Conservation (phyloP, 2,888 invertebrate species). For the Drosophila percnosoma region DNA sequence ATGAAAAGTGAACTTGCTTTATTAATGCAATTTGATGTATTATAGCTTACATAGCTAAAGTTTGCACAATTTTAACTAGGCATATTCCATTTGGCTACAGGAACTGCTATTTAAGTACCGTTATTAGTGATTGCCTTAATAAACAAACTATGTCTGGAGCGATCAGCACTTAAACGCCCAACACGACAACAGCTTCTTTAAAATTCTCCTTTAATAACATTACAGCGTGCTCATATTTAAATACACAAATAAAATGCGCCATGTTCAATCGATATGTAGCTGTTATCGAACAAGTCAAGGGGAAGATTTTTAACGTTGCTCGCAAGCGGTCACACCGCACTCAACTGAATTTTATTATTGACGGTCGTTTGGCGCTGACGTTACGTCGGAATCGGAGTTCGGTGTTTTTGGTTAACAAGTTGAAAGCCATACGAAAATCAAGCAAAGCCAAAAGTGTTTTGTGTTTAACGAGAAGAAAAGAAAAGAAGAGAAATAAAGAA, state of each 20-base stretch:
- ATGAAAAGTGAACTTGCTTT: background rate
- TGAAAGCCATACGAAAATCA: slow-evolving; percentile 22
- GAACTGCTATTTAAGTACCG: background rate
- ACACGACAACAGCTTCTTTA: background rate
- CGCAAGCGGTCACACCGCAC: slow-evolving; percentile 41
- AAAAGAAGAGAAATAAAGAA: slow-evolving; percentile 7
- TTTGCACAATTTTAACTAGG: background rate
- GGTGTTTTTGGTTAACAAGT: slow-evolving; percentile 18
- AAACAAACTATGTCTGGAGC: background rate
- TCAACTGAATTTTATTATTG: slow-evolving; percentile 44
- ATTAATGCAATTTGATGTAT: background rate
- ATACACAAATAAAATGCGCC: slow-evolving; percentile 6
- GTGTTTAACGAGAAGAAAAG: slow-evolving; percentile 30
- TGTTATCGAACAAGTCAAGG: slow-evolving; percentile 28
- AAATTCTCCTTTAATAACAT: background rate
- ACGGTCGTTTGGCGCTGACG: slow-evolving; percentile 41
- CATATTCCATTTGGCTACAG: background rate
- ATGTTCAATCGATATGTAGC: slow-evolving; percentile 5
- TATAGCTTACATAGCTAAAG: background rate
- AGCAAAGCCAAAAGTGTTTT: slow-evolving; percentile 36
- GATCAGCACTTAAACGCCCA: background rate
- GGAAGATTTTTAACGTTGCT: background rate
- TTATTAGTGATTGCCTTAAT: background rate
- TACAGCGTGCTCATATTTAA: background rate
- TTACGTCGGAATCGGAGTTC: slow-evolving; percentile 41